Evolutionary conservation across 2,888 invertebrate species (phyloP), one percentile per base, ranked within the genome.

Genomic region (Synergus japonicus): DNA sequence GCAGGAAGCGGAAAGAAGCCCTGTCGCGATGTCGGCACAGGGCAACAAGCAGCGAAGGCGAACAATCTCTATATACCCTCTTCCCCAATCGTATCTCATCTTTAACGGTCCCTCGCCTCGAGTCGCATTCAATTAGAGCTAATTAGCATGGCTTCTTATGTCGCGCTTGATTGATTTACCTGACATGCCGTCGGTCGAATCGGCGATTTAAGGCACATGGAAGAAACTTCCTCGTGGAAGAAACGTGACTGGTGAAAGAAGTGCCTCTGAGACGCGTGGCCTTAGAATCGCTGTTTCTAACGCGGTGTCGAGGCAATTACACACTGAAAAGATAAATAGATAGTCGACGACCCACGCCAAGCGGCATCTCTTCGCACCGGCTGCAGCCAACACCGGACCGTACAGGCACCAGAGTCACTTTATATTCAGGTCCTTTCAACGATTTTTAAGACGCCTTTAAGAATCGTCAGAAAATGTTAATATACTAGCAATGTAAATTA

Each of bases 251-350:
- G 54, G 73, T 49, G 73, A 54, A 73, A 73, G 73, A 54, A 73
- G 37, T 73, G 41, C 15, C 73, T 73, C 15, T 22, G 73, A 73
- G 73, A 73, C 73, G 73, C 73, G 73, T 73, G 73, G 82, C 78
- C 78, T 81, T 85, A 78, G 82, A 82, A 83, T 77, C 83, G 77
- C 76, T 58, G 67, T 73, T 66, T 64, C 76, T 73, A 73, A 73
- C 78, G 81, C 81, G 79, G 84, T 79, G 86, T 76, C 83, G 78
- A 79, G 83, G 86, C 85, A 85, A 86, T 86, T 85, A 86, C 79
- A 76, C 63, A 83, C 83, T 81, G 83, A 83, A 86, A 83, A 84
- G 86, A 87, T 87, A 86, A 86, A 86, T 87, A 86, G 73, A 73
- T 73, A 73, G 73, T 37, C 73, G 37, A 49, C 73, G 54, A 73